phyloP scores from a whole-genome alignment of 37 sponge, comb jelly and placozoan species.

The Beroe forskalii region DNA sequence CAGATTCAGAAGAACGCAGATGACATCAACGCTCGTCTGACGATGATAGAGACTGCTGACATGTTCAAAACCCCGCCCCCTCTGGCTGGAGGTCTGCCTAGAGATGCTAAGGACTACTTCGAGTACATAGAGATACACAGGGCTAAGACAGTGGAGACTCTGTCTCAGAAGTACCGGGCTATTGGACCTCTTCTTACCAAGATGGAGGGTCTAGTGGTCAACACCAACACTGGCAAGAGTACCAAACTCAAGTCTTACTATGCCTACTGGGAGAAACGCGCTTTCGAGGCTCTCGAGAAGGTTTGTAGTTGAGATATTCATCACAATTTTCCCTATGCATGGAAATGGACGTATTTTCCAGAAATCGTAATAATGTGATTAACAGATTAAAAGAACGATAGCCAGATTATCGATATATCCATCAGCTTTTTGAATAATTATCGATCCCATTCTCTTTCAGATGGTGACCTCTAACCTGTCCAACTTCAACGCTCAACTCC shows the following conservation, averaged over 20 bases:
- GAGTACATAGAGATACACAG: conserved; percentile 82
- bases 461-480: conserved; percentile 84
- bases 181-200: conserved; percentile 97
- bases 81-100: conserved; percentile 72
- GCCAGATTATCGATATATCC: no score
- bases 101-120: conserved; percentile 95
- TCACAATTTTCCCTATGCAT: no score
- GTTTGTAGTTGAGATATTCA: no score
- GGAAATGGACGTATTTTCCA: no score
- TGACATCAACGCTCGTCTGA: conserved; percentile 90
- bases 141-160: conserved; percentile 65
- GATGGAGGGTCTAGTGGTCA: conserved; percentile 92
- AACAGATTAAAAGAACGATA: no score
- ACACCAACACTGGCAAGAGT: conserved; percentile 89
- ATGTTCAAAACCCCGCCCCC: conserved; percentile 80
- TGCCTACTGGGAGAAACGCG: conserved; percentile 86
- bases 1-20: conserved; percentile 96
- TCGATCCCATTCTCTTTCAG: no score
- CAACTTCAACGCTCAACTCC: conserved; percentile 70
- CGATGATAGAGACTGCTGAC: conserved; percentile 78
- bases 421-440: no score
- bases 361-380: no score
- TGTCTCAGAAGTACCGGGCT: conserved; percentile 90
- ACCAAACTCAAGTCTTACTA: conserved; percentile 79
- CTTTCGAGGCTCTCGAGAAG: conserved; percentile 76